Percentiles rank a stretch among this genome's conserved stretches.
Conservation (phyloP, 2,113 vertebrate species). For the Psettodes erumei region DNA sequence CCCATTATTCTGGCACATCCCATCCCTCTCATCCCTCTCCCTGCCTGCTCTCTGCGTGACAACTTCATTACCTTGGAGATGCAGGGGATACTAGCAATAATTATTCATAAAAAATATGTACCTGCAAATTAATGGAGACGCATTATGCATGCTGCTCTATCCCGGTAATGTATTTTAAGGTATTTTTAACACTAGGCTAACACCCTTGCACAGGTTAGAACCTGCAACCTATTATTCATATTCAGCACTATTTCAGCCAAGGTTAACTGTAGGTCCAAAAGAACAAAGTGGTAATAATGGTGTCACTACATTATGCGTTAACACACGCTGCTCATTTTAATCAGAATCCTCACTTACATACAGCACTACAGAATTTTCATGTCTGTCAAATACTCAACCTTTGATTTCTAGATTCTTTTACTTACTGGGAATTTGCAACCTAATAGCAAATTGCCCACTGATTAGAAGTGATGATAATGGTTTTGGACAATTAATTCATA, state of each 20-base stretch:
- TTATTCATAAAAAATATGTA: constrained; percentile 62
- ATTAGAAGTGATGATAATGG: constrained; percentile 21
- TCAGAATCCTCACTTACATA: constrained; percentile 32
- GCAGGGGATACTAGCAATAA: constrained; percentile 46
- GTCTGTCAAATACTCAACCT: constrained; percentile 36
- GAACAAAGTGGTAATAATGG: constrained; percentile 62
- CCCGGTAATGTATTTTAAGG: constrained; percentile 58
- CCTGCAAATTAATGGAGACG: constrained; percentile 60
- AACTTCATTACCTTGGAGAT: constrained; percentile 47
- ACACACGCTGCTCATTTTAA: constrained; percentile 54
- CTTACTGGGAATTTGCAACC: constrained; percentile 41
- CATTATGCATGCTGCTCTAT: constrained; percentile 59
- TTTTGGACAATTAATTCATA: constrained; percentile 32
- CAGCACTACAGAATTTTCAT: constrained; percentile 18
- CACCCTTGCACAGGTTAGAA: constrained; percentile 53
- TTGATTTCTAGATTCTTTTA: constrained; percentile 33
- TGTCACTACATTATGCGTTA: constrained; percentile 65
- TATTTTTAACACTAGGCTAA: constrained; percentile 63
- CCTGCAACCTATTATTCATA: constrained; percentile 60
- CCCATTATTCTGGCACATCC: constrained; percentile 38
- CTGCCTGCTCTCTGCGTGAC: not conserved
- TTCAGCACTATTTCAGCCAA: constrained; percentile 67
- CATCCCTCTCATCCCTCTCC: constrained; percentile 26
- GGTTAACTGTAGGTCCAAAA: constrained; percentile 68
- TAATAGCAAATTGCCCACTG: constrained; percentile 11